These are phyloP conservation scores for Mus musculus DNA, from an alignment of 2,113 vertebrate species.

Conservation along the genomic window GRCm39 chr9:120847501-120848000, in stretches of 20 bases:
- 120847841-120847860: neutral
- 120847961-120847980: neutral
- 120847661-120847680: neutral
- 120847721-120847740: slow-evolving; percentile 24
- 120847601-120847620: neutral
- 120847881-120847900: too few species aligned
- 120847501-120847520: slow-evolving; percentile 34
- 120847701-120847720: slow-evolving; percentile 54
- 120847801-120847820: neutral
- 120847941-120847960: neutral
- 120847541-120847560: slow-evolving; percentile 28
- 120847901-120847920: neutral
- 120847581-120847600: slow-evolving; percentile 50
- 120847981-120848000: neutral
- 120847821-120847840: neutral
- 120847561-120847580: slow-evolving; percentile 48
- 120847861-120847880: neutral
- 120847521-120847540: slow-evolving; percentile 48
- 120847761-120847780: neutral
- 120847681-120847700: slow-evolving; percentile 47
- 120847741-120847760: slow-evolving; percentile 32
- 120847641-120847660: slow-evolving; percentile 44
- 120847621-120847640: slow-evolving; percentile 3
- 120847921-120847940: neutral
- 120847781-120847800: neutral